Evolutionary conservation across 92 coral and sea anemone genomes (phyloP), one percentile per base, ranked within the genome.

Genomic region (Phymanthus crucifer): DNA sequence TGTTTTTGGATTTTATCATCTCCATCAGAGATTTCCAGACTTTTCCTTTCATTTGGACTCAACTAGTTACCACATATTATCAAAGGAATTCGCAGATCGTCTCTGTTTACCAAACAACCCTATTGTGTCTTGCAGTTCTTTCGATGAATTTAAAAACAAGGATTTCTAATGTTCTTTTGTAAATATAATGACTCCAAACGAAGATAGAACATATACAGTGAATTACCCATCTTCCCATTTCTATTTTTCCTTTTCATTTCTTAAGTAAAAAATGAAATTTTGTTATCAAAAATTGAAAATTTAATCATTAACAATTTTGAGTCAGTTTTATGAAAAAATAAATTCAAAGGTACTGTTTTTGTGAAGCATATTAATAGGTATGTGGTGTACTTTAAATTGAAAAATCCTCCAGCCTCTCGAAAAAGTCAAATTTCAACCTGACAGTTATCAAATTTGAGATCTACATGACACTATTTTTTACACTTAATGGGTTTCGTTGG

Each of bases 61-160:
- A 77, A 37, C 69, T 32, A 24, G 68, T 56, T 7, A 77, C 73
- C 81, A 31, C 81, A 38, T 37, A 23, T 31, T 31, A 61, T 40
- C 23, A 21, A 61, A 77, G 47, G 81, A 77, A 77, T 77, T 77
- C 81, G 48, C 72, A 77, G 61, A 58, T 77, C 71, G 68, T 34
- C 29, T 61, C 34, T 61, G 68, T 61, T 61, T 61, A 61, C 68
- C 18, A 61, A 61, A 61, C 68, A 61, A 16, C 10, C 29, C 32
- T 18, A 26, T 61, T 61, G 68, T 61, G 36, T 61, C 16, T 34
- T n/a, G 27, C 4, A 24, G 0, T 61, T 27, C 29, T 11, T 61
- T 29, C 32, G 3, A 61, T 61, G 6, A 27, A 61, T 61, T 61
- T 7, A 11, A 61, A 61, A 61, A 61, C 68, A 27, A 27, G 68